Evolutionary conservation across 2,113 vertebrate genomes (phyloP).

Genomic region (Prochilodus magdalenae): DNA sequence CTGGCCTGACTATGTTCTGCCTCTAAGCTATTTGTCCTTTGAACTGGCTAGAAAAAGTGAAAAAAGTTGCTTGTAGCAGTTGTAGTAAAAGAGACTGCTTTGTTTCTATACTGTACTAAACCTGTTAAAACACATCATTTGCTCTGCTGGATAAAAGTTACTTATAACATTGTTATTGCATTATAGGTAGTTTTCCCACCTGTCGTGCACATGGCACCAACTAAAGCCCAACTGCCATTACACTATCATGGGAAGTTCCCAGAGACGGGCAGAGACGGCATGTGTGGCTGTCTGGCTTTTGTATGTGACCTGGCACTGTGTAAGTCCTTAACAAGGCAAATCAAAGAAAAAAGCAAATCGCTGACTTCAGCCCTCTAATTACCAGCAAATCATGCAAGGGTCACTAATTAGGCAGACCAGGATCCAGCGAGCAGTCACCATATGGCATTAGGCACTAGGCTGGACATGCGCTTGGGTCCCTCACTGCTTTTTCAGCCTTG

Average conservation of each 20-base stretch:
- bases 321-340: slow-evolving; percentile 63
- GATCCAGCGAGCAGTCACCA: slow-evolving; percentile 68
- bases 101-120: slow-evolving; percentile 13
- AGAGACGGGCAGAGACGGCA: slow-evolving; percentile 16
- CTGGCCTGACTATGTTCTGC: slow-evolving; percentile 21
- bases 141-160: background rate
- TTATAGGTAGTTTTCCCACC: background rate
- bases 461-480: slow-evolving; percentile 58
- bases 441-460: slow-evolving; percentile 71
- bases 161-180: slow-evolving; percentile 5
- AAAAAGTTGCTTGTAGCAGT: background rate
- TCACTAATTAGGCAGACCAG: slow-evolving; percentile 68
- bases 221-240: background rate
- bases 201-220: background rate
- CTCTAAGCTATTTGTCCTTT: slow-evolving; percentile 29
- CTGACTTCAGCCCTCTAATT: slow-evolving; percentile 63
- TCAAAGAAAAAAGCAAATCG: slow-evolving; percentile 61
- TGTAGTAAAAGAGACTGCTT: background rate
- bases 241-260: slow-evolving; percentile 12
- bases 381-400: slow-evolving; percentile 60
- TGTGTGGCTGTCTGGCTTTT: slow-evolving; percentile 54
- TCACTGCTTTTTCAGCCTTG: slow-evolving; percentile 63
- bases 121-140: background rate
- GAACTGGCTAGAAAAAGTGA: slow-evolving; percentile 27
- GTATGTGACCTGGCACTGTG: slow-evolving; percentile 40